Percentiles rank a stretch among this genome's conserved stretches.
Evolutionary conservation across 1,140 invertebrate genomes (phyloP).

Genomic region (Hyles vespertilio): DNA sequence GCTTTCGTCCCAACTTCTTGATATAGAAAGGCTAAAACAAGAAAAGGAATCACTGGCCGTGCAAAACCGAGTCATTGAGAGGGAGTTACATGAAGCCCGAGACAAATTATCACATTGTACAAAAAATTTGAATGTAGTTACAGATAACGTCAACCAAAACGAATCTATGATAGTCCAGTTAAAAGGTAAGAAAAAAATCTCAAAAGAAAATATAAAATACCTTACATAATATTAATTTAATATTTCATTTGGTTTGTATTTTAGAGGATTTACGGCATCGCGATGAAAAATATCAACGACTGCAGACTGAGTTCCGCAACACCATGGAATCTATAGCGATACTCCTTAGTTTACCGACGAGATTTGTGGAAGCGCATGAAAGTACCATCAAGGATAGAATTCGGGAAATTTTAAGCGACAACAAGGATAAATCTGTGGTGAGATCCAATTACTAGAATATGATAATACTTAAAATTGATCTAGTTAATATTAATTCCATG

Average conservation of each 20-base stretch:
- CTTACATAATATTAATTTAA: too few relatives aligned
- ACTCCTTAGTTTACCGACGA: constrained; percentile 79
- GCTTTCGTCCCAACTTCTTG: constrained; percentile 78
- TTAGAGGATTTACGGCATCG: constrained; percentile 82
- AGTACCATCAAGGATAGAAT: constrained; percentile 85
- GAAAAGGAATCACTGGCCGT: constrained; percentile 82
- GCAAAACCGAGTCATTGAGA: constrained; percentile 79
- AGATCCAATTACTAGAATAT: constrained; percentile 23
- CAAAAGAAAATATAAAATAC: too few relatives aligned
- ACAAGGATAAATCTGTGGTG: constrained; percentile 85
- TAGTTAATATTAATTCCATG: constrained; percentile 1
- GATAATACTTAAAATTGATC: too few relatives aligned
- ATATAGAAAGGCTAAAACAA: constrained; percentile 81
- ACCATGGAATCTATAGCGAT: constrained; percentile 82
- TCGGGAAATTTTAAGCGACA: constrained; percentile 83
- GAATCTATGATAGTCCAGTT: constrained; percentile 81
- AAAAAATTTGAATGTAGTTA: constrained; percentile 79
- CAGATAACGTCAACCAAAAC: constrained; percentile 81
- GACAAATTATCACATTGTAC: constrained; percentile 80
- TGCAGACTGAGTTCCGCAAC: constrained; percentile 80
- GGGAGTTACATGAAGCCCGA: constrained; percentile 80
- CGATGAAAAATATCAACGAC: constrained; percentile 81
- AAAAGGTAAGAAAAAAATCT: constrained; percentile 73
- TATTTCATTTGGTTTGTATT: constrained; percentile 28
- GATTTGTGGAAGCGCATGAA: constrained; percentile 85